Base-by-base conservation (phyloP, 2,113 vertebrate genomes). In the Maccullochella peelii region DNA sequence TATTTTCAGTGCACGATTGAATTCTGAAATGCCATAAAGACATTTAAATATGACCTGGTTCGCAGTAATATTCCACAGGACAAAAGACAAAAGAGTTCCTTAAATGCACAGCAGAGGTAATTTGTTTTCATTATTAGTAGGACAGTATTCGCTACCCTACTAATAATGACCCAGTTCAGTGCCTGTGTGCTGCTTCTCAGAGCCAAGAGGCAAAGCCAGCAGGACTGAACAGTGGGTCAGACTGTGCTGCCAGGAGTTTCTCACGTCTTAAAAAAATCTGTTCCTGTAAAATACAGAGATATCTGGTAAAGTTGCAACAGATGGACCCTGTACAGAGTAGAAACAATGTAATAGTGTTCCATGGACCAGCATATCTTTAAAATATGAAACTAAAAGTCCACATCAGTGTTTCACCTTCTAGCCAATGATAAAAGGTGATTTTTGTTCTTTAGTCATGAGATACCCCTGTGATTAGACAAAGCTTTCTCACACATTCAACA, bases 161-260 rank as follows among this genome's bases (percentile, higher is more conserved):
- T 66, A 63, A 81, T 79, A 59, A 63, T 57, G 70, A 88, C 83
- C 79, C 16, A 71, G 49, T 87, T 87, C 68, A 61, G 59, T 20
- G 23, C 70, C 49, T 69, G 72, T 23, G 57, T 66, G 62, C 66
- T 70, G 38, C 50, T 80, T 72, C 52, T 63, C 50, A 67, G 73
- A 77, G 79, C 70, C 75, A 76, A 52, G 54, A 85, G 55, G n/a
- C 59, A 57, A 75, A 84, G 77, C 85, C 61, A 91, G 80, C 58
- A 42, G 30, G 74, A 49, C 55, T 73, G 77, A 77, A 52, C 78
- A 72, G 65, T 59, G 30, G 79, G 73, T 82, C 85, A 73, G 73
- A 54, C 30, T 78, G 82, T 83, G 59, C 71, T 89, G 78, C 80
- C 88, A 87, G 68, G 58, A 77, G 58, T 77, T 76, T 73, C 72